These are phyloP conservation scores for Steromphala cineraria DNA, from an alignment of 2,888 invertebrate genomes.

Conservation along the genomic window DNA sequence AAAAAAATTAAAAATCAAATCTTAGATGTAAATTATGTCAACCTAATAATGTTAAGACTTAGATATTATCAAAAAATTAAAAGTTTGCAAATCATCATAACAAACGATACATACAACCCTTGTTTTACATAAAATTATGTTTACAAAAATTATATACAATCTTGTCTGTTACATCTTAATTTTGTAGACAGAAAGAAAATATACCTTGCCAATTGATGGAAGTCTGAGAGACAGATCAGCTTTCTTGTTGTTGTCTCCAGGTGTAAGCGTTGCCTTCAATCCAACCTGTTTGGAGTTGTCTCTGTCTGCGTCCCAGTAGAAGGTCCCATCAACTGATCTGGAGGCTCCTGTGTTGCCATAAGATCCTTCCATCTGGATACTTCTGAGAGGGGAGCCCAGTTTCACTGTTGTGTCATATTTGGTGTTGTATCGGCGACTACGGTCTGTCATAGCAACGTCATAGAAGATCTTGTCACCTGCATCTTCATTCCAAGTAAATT, in stretches of 20 bases:
- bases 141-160: too few species aligned
- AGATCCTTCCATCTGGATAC: constrained; percentile 33
- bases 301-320: constrained; percentile 63
- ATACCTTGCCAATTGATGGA: constrained; percentile 45
- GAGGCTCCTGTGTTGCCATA: constrained; percentile 23
- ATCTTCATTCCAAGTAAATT: constrained; percentile 51
- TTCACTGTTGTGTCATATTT: constrained; percentile 38
- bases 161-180: too few species aligned
- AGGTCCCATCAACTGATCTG: constrained; percentile 41
- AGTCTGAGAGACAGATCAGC: constrained; percentile 50
- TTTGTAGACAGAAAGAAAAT: too few species aligned
- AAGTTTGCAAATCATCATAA: too few species aligned
- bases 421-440: constrained; percentile 23
- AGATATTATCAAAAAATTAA: neutral
- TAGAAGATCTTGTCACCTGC: constrained; percentile 30
- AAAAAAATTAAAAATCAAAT: neutral
- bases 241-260: constrained; percentile 42
- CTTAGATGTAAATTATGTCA: neutral
- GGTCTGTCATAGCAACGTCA: constrained; percentile 26
- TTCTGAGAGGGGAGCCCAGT: constrained; percentile 45
- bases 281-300: constrained; percentile 55
- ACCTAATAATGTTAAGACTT: too few species aligned
- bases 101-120: too few species aligned
- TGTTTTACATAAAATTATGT: too few species aligned
- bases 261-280: constrained; percentile 42